Percentiles rank a stretch among this genome's conserved stretches.
phyloP scores from a whole-genome alignment of 2,113 vertebrate species.

The Cercopithecus mona region DNA sequence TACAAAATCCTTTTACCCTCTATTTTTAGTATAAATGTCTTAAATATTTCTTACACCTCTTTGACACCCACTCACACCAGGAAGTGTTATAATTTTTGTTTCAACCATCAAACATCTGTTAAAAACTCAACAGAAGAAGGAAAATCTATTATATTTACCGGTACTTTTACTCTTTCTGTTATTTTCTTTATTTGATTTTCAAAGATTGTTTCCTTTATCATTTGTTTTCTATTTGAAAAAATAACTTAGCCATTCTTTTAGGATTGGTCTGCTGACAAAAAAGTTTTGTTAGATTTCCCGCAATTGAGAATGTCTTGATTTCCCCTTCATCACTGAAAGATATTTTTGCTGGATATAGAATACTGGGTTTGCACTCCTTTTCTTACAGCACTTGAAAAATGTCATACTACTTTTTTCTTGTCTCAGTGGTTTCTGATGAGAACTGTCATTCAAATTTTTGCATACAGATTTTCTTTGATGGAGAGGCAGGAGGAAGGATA shows the following conservation, averaged over 20 bases:
- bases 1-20: background rate
- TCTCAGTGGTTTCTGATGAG: background rate
- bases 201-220: background rate
- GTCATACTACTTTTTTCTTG: background rate
- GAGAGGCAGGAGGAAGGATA: background rate
- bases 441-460: background rate
- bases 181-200: background rate
- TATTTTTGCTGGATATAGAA: background rate
- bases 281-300: background rate
- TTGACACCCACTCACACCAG: background rate
- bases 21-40: background rate
- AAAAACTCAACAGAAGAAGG: background rate
- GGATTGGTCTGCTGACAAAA: background rate
- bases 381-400: background rate
- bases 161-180: background rate
- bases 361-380: background rate
- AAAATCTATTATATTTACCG: background rate
- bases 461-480: background rate
- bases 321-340: background rate
- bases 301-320: background rate
- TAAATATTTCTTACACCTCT: background rate
- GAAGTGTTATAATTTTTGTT: background rate
- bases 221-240: background rate
- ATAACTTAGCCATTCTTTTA: background rate
- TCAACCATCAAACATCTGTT: background rate